Percentiles rank a stretch among this genome's conserved stretches.
These are phyloP conservation scores for Clarias laeviceps DNA, from an alignment of 2,797 vertebrate species.

Conservation along the genomic window DNA sequence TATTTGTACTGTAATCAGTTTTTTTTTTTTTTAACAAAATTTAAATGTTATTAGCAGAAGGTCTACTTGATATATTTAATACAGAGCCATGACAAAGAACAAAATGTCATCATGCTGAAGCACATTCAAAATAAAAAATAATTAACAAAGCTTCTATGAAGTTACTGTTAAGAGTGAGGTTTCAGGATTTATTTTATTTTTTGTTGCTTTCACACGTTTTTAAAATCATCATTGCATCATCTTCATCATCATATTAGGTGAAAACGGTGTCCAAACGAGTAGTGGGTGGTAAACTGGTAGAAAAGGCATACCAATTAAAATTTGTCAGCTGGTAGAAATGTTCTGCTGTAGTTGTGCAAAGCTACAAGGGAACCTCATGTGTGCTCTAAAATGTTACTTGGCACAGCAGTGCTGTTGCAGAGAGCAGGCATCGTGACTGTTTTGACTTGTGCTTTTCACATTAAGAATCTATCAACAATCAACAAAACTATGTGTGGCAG, in stretches of 20 bases:
- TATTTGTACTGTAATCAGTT: background rate
- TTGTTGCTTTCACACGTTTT: background rate
- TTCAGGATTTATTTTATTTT: background rate
- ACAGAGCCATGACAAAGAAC: background rate
- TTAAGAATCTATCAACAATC: too few species aligned
- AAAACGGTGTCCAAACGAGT: background rate
- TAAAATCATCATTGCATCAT: background rate
- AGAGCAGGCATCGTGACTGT: conserved; percentile 18
- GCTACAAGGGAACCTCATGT: background rate
- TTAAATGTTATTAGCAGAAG: background rate
- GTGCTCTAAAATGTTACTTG: background rate
- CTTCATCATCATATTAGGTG: background rate
- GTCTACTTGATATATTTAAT: background rate
- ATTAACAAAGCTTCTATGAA: background rate
- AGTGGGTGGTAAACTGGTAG: background rate
- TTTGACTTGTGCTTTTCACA: background rate
- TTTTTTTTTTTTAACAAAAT: background rate
- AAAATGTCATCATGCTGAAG: background rate
- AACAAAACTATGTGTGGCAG: background rate
- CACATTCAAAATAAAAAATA: background rate
- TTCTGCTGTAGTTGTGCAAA: conserved; percentile 1
- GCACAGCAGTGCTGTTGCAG: background rate
- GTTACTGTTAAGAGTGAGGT: background rate
- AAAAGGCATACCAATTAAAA: conserved; percentile 1
- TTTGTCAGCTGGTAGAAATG: background rate